Conservation (phyloP, 2,888 invertebrate species). For the Frankliniella intonsa region DNA sequence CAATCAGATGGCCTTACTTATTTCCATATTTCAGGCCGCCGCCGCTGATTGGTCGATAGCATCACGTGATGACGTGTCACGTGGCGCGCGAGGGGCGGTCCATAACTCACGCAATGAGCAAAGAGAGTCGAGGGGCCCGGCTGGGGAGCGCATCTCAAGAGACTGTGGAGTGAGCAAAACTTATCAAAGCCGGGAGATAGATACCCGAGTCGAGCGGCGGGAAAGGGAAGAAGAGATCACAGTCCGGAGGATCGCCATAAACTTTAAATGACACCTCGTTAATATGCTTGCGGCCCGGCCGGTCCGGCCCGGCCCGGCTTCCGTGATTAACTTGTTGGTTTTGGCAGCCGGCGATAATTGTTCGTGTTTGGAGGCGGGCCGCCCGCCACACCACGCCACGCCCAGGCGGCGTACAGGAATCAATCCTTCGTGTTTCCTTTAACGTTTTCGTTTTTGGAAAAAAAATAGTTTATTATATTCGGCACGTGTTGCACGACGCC, state of each 20-base stretch:
- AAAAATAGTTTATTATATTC: too few relatives aligned
- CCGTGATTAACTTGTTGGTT: constrained; percentile 17
- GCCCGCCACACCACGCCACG: neutral
- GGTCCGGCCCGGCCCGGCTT: neutral
- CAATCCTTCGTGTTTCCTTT: neutral
- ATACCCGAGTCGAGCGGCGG: neutral
- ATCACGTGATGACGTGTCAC: neutral
- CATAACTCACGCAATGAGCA: too few relatives aligned
- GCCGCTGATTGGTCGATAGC: constrained; percentile 19
- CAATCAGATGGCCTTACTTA: neutral
- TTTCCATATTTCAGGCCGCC: neutral
- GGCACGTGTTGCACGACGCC: too few relatives aligned
- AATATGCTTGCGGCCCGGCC: too few relatives aligned
- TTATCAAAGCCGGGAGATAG: neutral
- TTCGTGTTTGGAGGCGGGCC: constrained; percentile 2
- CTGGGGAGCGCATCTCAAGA: too few relatives aligned
- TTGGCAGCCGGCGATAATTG: constrained; percentile 13
- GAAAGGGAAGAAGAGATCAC: neutral
- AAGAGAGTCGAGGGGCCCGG: too few relatives aligned
- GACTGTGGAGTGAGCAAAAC: too few relatives aligned
- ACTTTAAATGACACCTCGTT: too few relatives aligned
- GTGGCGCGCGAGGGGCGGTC: neutral
- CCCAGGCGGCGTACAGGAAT: neutral
- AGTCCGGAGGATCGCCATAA: neutral
- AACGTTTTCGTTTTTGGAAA: too few relatives aligned